Evolutionary conservation across 2,797 vertebrate genomes (phyloP).

Genomic region (Chlorospingus semifuscus): DNA sequence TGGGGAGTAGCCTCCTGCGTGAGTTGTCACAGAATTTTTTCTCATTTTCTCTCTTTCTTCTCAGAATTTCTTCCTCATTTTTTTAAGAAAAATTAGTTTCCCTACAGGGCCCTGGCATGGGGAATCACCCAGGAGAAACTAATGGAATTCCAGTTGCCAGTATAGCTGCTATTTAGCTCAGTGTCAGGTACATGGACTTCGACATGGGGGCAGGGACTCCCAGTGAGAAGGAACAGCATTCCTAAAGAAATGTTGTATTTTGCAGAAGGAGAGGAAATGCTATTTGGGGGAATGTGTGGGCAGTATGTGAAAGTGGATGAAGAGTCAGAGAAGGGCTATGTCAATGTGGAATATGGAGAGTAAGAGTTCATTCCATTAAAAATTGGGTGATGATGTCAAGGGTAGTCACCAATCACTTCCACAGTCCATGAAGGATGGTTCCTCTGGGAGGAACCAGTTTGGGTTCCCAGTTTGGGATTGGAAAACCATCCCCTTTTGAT

Average conservation of each 20-base stretch:
- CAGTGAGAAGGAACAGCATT: not conserved
- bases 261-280: not conserved
- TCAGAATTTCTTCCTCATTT: not conserved
- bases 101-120: not conserved
- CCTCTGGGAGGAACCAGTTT: not conserved
- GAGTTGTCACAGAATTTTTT: not conserved
- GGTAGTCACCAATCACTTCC: not conserved
- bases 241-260: not conserved
- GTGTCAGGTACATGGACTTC: not conserved
- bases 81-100: not conserved
- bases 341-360: not conserved
- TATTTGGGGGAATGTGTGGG: not conserved
- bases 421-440: not conserved
- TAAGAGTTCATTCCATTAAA: not conserved
- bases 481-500: not conserved
- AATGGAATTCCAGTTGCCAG: not conserved
- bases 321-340: not conserved
- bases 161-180: not conserved
- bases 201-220: not conserved
- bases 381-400: not conserved
- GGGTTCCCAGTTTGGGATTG: not conserved
- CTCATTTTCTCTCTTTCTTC: not conserved
- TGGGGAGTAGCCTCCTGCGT: not conserved
- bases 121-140: not conserved
- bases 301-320: accelerated